Evolutionary conservation across 2,797 vertebrate species (phyloP).

Genomic region (Tinamus major): DNA sequence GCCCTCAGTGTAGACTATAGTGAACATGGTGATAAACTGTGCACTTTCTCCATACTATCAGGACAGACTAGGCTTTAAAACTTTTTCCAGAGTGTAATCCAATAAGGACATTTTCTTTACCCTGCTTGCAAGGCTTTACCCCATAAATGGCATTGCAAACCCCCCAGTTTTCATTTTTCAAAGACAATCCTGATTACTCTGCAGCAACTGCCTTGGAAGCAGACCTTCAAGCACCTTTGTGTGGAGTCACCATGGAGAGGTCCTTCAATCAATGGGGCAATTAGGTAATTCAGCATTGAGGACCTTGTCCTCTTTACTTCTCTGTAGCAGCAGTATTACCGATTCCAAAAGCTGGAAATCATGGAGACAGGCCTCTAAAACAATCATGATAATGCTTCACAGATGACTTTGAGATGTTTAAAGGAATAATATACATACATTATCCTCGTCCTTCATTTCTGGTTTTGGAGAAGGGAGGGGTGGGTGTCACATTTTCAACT

Average conservation of each 20-base stretch:
- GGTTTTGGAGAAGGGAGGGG: background rate
- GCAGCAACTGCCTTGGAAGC: background rate
- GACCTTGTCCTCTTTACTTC: background rate
- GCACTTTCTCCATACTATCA: background rate
- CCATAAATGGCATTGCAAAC: background rate
- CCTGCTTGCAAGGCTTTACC: background rate
- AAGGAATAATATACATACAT: background rate
- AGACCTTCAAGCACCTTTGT: background rate
- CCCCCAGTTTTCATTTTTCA: background rate
- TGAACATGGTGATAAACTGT: background rate
- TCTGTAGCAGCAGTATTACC: background rate
- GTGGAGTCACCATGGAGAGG: background rate
- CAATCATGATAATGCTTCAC: background rate
- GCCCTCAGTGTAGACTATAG: constrained; percentile 23
- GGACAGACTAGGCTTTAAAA: background rate
- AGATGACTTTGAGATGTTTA: background rate
- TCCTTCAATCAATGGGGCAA: background rate
- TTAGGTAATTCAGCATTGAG: too few relatives aligned
- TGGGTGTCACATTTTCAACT: background rate
- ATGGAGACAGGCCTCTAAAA: background rate
- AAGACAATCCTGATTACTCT: background rate
- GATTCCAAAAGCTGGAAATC: background rate
- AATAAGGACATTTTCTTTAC: background rate
- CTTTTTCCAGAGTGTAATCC: background rate
- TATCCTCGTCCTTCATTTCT: background rate